Evolutionary conservation across 2,888 invertebrate genomes (phyloP).

Genomic region (Cyrtodaria siliqua): DNA sequence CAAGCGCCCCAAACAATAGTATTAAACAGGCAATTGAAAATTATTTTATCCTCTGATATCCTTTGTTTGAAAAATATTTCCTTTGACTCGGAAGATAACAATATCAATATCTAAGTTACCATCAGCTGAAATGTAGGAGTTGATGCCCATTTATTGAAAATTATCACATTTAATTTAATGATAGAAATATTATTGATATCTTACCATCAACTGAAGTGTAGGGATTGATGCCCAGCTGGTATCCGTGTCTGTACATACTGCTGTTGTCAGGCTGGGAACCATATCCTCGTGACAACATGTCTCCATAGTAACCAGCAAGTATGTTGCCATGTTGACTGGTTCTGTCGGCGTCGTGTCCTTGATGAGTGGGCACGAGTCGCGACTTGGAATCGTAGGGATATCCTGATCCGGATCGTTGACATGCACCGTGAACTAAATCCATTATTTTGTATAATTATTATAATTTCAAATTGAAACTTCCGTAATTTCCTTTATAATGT

Average conservation of each 20-base stretch:
- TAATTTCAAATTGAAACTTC: no score
- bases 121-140: no score
- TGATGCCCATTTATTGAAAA: no score
- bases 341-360: conserved; percentile 5
- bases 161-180: no score
- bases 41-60: no score
- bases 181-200: no score
- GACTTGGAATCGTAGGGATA: conserved; percentile 13
- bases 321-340: neutral
- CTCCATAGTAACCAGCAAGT: conserved; percentile 9
- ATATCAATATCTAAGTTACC: no score
- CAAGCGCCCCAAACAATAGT: no score
- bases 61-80: no score
- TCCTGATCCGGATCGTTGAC: conserved; percentile 12
- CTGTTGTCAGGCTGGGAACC: conserved; percentile 26
- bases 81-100: no score
- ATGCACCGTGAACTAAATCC: conserved; percentile 33
- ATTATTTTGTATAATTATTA: conserved; percentile 13
- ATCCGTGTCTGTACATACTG: conserved; percentile 15
- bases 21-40: no score
- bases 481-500: no score
- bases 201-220: conserved; percentile 22
- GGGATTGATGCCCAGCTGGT: conserved; percentile 17
- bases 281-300: conserved; percentile 18
- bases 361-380: conserved; percentile 11